Base-by-base conservation (phyloP, 2,888 invertebrate species). In the Cheilosia scutellata region DNA sequence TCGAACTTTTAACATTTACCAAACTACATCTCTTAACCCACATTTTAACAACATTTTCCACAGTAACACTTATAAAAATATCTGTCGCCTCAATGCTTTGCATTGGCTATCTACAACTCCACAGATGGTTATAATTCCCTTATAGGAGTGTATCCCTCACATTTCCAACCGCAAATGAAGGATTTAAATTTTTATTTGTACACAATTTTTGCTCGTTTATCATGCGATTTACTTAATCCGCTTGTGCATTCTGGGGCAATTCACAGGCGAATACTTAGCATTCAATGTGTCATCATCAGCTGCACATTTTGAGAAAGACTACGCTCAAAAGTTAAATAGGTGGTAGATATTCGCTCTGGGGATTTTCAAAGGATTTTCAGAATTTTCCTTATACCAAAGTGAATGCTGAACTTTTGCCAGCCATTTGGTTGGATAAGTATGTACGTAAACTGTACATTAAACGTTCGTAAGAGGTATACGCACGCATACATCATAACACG, bases 241-340 rank as follows among this genome's bases (percentile, higher is more conserved):
- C 66, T 76, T 68, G 49, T 68, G 49, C 7, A 65, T 20, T 13
- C 55, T 20, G 9, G 25, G 13, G 58, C 58, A 66, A 76, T 49
- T 16, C 76, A 57, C 57, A 42, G 49, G 49, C 66, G 51, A 47
- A 49, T 58, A 70, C 47, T 70, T 58, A 47, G 27, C 58, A 58
- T 58, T 49, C n/a, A 49, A 7, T 25, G 33, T 49, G 57, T 71
- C 70, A 58, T 49, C 70, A 58, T 57, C 68, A 55, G 68, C 68
- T 31, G 55, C 16, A 47, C 13, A 68, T 27, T 55, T 29, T 25
- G 29, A 66, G 53, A 16, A 44, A 47, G 7, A 37, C n/a, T 5
- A 25, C 33, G 11, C 13, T 9, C 7, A 51, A 49, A 31, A 7
- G 11, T 9, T 63, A 37, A 37, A 37, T 37, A 37, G 37, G 37